Base-by-base conservation (phyloP, 2,797 vertebrate genomes). In the Microctenopoma steveboyesi region DNA sequence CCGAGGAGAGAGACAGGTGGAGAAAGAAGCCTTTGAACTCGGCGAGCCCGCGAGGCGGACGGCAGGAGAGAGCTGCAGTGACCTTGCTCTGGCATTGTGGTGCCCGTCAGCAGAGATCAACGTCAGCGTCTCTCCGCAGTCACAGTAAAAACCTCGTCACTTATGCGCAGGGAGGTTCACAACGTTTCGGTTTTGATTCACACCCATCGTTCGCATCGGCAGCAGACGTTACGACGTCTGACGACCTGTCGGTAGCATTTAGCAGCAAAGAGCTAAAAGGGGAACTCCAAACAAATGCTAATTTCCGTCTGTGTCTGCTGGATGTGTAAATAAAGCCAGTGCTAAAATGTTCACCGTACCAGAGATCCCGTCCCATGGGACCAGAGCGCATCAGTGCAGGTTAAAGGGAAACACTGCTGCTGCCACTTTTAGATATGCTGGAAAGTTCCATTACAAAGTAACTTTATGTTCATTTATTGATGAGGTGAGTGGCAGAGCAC, bases 51-150 rank as follows among this genome's bases (percentile, higher is more conserved):
- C 65, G 75, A 86, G 83, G 85, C 66, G 63, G 79, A 72, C 59
- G 57, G 78, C 79, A 52, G 83, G 87, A 80, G 40, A 56, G 58
- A 64, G 57, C 84, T 62, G 83, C 59, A 13, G 8, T 57, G 81
- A 91, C 86, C 90, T 88, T 84, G 81, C 53, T 53, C 81, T 72
- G 74, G 75, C 81, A 73, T 82, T 56, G 73, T 69, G 82, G 70
- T 74, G 74, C 59, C 78, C 66, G 60, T 84, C 86, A 78, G 76
- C 72, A 74, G 75, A 71, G 40, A 86, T 88, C 80, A 78, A 47
- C 55, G 66, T 86, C 75, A 70, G 56, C 33, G 42, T 61, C 37
- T 46, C 39, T 50, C 43, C 47, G 43, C 47, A 68, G 63, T 47
- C 51, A 52, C 45, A 64, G 39, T 39, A 69, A 72, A 81, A 62